Conservation (phyloP, 2,113 vertebrate species). For the Corydoras maculifer region DNA sequence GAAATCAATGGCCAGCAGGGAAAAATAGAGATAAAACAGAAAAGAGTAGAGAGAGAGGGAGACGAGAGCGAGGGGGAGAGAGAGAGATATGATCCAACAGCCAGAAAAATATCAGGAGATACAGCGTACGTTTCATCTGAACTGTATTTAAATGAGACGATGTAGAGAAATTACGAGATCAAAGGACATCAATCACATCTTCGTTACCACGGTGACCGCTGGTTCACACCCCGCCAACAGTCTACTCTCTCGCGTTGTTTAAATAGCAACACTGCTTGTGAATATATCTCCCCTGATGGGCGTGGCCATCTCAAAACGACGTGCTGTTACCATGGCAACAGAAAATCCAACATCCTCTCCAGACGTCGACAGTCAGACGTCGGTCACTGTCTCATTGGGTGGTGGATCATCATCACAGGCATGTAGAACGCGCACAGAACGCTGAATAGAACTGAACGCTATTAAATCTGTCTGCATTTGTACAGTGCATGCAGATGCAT, state of each 20-base stretch:
- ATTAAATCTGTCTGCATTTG: no score
- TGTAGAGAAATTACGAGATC: not conserved
- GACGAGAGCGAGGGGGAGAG: not conserved
- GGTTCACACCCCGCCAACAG: not conserved
- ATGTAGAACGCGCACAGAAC: no score
- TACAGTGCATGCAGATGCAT: no score
- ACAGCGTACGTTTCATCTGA: conserved; percentile 8
- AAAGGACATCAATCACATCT: not conserved
- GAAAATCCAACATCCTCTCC: no score
- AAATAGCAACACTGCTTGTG: no score
- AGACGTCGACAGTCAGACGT: no score
- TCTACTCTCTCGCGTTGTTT: not conserved
- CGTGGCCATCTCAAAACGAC: no score
- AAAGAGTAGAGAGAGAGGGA: not conserved
- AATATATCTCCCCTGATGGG: no score
- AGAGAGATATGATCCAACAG: not conserved
- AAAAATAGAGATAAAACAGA: conserved; percentile 4
- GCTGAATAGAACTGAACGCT: no score
- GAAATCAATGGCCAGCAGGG: conserved; percentile 26
- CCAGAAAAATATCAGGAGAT: conserved; percentile 2
- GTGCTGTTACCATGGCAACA: no score
- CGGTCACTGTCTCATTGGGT: no score
- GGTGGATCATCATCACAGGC: no score
- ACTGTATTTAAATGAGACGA: not conserved
- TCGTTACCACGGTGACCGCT: not conserved